Conservation (phyloP, 2,888 invertebrate species). For the Pseudococcus jackbeardsleyi region DNA sequence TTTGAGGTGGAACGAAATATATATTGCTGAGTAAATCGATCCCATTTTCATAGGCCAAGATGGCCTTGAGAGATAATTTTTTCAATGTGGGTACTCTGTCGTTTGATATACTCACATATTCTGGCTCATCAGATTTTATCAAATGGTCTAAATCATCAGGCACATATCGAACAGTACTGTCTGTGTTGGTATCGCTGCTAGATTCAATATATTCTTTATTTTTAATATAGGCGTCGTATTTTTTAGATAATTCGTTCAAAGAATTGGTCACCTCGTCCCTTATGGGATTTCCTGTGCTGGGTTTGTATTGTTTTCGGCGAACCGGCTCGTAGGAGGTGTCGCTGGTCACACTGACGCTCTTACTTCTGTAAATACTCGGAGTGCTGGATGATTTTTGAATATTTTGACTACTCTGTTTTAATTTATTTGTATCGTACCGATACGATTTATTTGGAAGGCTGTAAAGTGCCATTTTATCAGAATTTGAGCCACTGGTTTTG, state of each 20-base stretch:
- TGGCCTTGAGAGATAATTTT: slow-evolving; percentile 44
- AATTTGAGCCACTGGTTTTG: background rate
- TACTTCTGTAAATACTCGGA: background rate
- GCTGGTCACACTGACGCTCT: background rate
- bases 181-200: slow-evolving; percentile 56
- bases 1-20: slow-evolving; percentile 59
- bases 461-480: background rate
- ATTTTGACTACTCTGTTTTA: background rate
- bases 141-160: background rate
- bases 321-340: background rate
- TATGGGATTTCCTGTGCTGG: background rate
- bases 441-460: background rate
- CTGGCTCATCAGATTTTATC: slow-evolving; percentile 36
- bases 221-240: slow-evolving; percentile 53
- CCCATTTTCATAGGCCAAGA: slow-evolving; percentile 40
- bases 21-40: slow-evolving; percentile 61
- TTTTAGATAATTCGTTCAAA: slow-evolving; percentile 50
- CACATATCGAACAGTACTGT: slow-evolving; percentile 54
- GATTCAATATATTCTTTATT: slow-evolving; percentile 52
- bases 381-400: slow-evolving; percentile 24
- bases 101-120: background rate
- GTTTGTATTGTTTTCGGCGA: background rate
- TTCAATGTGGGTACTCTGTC: slow-evolving; percentile 56
- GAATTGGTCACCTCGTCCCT: slow-evolving; percentile 49
- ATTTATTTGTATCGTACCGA: background rate